Evolutionary conservation across 2,888 invertebrate genomes (phyloP).

Genomic region (Macropis europaea): DNA sequence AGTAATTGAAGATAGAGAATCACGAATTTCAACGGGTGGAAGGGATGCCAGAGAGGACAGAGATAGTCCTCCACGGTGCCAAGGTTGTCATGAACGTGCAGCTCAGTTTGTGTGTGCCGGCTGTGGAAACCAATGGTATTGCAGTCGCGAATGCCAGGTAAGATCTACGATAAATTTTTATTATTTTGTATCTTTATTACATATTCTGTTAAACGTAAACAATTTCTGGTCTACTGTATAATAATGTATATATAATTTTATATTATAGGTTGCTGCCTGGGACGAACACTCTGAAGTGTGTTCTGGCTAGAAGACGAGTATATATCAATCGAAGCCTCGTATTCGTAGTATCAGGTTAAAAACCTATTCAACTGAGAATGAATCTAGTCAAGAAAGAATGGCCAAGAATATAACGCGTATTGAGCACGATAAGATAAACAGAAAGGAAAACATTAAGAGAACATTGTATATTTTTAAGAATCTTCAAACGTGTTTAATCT

Average conservation of each 20-base stretch:
- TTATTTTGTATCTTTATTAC: neutral
- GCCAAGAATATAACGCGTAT: constrained; percentile 52
- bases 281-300: constrained; percentile 93
- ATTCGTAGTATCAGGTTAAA: constrained; percentile 33
- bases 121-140: constrained; percentile 96
- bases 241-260: neutral
- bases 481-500: constrained; percentile 44
- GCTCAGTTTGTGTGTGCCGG: constrained; percentile 95
- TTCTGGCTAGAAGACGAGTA: constrained; percentile 82
- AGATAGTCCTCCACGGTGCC: constrained; percentile 87
- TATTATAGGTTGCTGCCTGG: constrained; percentile 89
- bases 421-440: constrained; percentile 33
- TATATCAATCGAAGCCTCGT: constrained; percentile 22
- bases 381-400: constrained; percentile 78
- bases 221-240: neutral
- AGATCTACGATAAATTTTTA: neutral
- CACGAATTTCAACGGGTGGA: constrained; percentile 70
- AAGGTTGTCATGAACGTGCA: constrained; percentile 90
- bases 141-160: constrained; percentile 96
- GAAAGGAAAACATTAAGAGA: constrained; percentile 39
- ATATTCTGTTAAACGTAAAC: neutral
- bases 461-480: constrained; percentile 63
- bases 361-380: constrained; percentile 66
- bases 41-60: constrained; percentile 75
- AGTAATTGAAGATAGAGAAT: constrained; percentile 80